Conservation (phyloP, 30 jellyfish, hydroid and myxozoan genomes). For the Haliclystus octoradiatus region DNA sequence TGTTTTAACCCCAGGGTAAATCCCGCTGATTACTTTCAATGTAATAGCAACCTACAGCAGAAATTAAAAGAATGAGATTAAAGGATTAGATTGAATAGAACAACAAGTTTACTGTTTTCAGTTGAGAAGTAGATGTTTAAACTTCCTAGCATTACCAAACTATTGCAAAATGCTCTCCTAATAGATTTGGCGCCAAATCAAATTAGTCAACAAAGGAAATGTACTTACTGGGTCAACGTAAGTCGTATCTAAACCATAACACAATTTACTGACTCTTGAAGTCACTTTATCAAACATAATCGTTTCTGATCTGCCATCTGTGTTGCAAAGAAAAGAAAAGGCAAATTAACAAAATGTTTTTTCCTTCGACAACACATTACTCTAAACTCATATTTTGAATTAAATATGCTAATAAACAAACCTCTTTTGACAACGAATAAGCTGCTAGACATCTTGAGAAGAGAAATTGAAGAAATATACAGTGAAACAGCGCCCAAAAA, state of each 20-base stretch:
- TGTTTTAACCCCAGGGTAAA: slow-evolving; percentile 94
- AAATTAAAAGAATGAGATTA: not conserved
- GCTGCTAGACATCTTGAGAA: slow-evolving; percentile 23
- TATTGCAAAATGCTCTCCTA: too few relatives aligned
- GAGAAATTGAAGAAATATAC: too few relatives aligned
- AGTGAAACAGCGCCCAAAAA: too few relatives aligned
- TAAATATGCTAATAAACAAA: not conserved
- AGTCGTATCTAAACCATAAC: slow-evolving; percentile 70
- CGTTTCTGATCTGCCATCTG: slow-evolving; percentile 84
- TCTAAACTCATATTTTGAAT: slow-evolving; percentile 3
- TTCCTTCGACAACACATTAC: slow-evolving; percentile 14
- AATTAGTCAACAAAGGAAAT: not conserved
- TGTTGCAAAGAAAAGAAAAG: slow-evolving; percentile 1
- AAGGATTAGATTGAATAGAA: too few relatives aligned
- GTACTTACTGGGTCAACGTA: slow-evolving; percentile 81
- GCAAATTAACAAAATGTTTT: slow-evolving; percentile 11
- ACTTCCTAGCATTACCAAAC: too few relatives aligned
- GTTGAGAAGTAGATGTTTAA: too few relatives aligned
- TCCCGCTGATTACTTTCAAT: slow-evolving; percentile 84
- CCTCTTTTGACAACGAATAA: slow-evolving; percentile 48
- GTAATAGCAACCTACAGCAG: slow-evolving; percentile 80
- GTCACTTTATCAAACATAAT: slow-evolving; percentile 94
- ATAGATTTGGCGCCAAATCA: too few relatives aligned
- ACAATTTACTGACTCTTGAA: slow-evolving; percentile 73
- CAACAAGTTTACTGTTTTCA: too few relatives aligned